Conservation (phyloP, 2,113 vertebrate species). For the Platysteira castanea region DNA sequence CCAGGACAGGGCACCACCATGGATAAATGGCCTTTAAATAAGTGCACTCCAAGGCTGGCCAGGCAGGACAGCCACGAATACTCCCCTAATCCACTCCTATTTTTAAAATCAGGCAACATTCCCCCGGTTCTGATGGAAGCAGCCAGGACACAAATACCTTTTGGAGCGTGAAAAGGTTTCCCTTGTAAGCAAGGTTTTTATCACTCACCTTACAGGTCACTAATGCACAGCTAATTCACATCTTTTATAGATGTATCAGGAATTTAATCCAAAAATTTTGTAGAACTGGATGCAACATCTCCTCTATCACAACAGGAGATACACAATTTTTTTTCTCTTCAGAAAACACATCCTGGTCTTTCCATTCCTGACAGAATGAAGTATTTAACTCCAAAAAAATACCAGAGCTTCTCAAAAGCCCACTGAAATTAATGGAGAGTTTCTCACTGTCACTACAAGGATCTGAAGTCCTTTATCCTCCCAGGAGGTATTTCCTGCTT, state of each 20-base stretch:
- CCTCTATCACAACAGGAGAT: not conserved
- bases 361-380: not conserved
- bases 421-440: not conserved
- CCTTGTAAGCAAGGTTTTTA: not conserved
- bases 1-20: not conserved
- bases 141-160: not conserved
- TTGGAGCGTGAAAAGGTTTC: not conserved
- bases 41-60: accelerated
- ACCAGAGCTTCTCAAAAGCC: not conserved
- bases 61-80: accelerated
- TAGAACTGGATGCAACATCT: not conserved
- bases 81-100: not conserved
- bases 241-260: not conserved
- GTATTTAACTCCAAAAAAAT: not conserved
- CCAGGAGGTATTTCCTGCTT: not conserved
- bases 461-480: not conserved
- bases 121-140: not conserved
- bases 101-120: not conserved
- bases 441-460: not conserved
- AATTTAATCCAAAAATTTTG: not conserved
- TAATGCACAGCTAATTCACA: not conserved
- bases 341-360: not conserved
- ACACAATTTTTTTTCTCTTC: not conserved
- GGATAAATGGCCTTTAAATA: not conserved
- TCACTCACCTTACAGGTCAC: accelerated